Evolutionary conservation across 2,113 vertebrate genomes (phyloP), one percentile per base, ranked within the genome.

Genomic region (Anhinga rufa): DNA sequence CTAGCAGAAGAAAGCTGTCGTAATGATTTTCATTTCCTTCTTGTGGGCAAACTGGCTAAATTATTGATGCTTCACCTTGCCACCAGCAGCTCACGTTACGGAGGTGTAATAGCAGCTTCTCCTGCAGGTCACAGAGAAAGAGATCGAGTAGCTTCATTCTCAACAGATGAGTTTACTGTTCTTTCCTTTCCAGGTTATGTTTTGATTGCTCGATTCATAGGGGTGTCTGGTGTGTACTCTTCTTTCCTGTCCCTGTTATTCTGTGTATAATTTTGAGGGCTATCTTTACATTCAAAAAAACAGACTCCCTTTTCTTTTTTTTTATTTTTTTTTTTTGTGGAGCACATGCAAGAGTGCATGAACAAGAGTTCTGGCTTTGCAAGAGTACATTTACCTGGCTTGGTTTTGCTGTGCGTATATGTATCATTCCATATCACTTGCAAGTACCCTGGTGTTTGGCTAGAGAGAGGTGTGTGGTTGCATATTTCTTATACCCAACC

Each of bases 11-110:
- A 51, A 77, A 66, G 26, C 46, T 86, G 32, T 52, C 51, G 44
- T 36, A 49, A 77, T 10, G 17, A 71, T 81, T 88, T 88, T 51
- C 3, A 62, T 90, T 82, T 83, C 77, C 74, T 86, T 88, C 48
- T 31, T 66, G n/a, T 71, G 76, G 51, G 19, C 28, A 78, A 75
- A 40, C 42, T 78, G 38, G 24, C 38, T 97, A 46, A 96, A 96
- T 96, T 96, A 95, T 97, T 96, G 77, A 96, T 92, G 69, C 32
- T 75, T 92, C 51, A 86, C 68, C 82, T 84, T 74, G 72, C 76
- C 69, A 74, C 77, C 48, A 88, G 55, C 48, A 86, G 72, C 80
- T 96, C 6, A 0, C 1, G 0, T 86, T 90, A 64, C 78, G 40
- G 83, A 84, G 77, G 60, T 81, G 76, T 78, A 95, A 94, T 78